phyloP scores from a whole-genome alignment of 2,888 invertebrate genomes.

The Leptura quadrifasciata region DNA sequence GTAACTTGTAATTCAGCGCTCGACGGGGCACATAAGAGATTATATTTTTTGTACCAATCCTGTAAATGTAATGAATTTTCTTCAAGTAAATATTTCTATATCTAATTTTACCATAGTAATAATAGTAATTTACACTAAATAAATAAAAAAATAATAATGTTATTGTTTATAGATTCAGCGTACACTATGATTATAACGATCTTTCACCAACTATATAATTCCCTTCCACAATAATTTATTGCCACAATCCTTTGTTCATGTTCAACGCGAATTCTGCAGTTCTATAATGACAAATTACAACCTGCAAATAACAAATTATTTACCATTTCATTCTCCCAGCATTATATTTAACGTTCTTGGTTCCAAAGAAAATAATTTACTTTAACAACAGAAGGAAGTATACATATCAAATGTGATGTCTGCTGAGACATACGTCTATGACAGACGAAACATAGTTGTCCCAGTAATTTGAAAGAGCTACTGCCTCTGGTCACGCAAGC shows the following conservation, averaged over 20 bases:
- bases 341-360: constrained; percentile 10
- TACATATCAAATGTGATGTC: constrained; percentile 34
- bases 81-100: too few species aligned
- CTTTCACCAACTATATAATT: too few species aligned
- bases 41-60: too few species aligned
- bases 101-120: too few species aligned
- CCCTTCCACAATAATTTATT: too few species aligned
- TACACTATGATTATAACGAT: too few species aligned
- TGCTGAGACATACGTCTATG: constrained; percentile 38
- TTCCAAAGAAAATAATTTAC: constrained; percentile 24
- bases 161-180: too few species aligned
- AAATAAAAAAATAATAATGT: too few species aligned
- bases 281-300: not conserved
- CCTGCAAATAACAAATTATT: constrained; percentile 8
- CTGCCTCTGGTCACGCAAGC: constrained; percentile 49
- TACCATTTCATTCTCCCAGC: constrained; percentile 4
- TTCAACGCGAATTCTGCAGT: not conserved
- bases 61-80: too few species aligned
- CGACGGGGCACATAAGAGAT: too few species aligned
- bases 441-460: constrained; percentile 42
- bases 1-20: too few species aligned
- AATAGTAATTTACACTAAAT: too few species aligned
- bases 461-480: constrained; percentile 49
- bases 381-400: constrained; percentile 33
- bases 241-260: not conserved